These are phyloP conservation scores for Boulengeromyrus knoepffleri DNA, from an alignment of 2,113 vertebrate species.

Conservation along the genomic window DNA sequence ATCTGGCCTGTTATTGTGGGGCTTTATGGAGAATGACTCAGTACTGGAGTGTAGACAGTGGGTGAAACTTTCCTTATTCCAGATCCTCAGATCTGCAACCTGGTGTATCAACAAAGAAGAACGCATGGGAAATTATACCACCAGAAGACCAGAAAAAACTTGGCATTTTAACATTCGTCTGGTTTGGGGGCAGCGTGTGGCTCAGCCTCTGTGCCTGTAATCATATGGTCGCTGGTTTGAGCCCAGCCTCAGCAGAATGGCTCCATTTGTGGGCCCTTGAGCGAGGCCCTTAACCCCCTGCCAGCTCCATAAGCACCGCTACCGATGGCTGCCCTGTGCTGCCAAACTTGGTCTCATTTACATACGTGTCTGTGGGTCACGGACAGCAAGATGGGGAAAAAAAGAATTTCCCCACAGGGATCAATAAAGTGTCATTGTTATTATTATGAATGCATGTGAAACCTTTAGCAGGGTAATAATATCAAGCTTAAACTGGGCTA, in stretches of 20 bases:
- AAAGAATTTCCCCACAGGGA: background rate
- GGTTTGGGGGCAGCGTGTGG: background rate
- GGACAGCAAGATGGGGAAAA: background rate
- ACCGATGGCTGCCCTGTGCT: background rate
- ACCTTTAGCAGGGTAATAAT: background rate
- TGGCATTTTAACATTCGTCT: background rate
- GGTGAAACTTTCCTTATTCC: background rate
- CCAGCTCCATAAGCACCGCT: background rate
- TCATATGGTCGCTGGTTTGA: background rate
- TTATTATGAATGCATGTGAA: background rate
- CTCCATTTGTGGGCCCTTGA: background rate
- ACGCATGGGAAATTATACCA: background rate
- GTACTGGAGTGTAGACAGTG: background rate
- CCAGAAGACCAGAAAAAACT: background rate
- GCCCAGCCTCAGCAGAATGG: background rate
- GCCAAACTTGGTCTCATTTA: background rate
- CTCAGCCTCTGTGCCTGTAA: background rate
- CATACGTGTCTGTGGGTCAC: background rate
- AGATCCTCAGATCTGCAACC: background rate
- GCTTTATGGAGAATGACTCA: background rate
- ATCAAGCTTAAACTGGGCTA: background rate
- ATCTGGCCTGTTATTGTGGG: background rate
- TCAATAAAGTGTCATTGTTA: background rate
- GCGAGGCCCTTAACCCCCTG: background rate
- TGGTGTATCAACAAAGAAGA: background rate